A percentile compares a stretch with the other conserved stretches of the same genome.
Evolutionary conservation across 1,140 invertebrate genomes (phyloP).

Genomic region (Xylocopa sonorina): DNA sequence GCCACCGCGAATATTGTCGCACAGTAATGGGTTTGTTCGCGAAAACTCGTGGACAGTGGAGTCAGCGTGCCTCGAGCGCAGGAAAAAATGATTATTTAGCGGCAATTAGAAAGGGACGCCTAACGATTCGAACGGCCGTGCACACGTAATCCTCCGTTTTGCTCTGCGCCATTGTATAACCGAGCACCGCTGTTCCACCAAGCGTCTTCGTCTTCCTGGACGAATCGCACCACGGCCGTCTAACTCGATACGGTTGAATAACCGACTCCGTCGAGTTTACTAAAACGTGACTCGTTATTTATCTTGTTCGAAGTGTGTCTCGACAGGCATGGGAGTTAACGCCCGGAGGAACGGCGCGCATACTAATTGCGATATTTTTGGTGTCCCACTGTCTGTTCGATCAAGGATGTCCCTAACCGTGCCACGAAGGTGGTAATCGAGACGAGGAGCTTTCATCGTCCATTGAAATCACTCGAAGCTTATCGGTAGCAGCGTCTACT

Average conservation of each 20-base stretch:
- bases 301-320: background rate
- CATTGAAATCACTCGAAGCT: too few species aligned
- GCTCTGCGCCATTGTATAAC: background rate
- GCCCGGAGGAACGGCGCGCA: background rate
- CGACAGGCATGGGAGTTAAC: background rate
- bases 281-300: conserved; percentile 25
- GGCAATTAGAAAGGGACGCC: conserved; percentile 69
- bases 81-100: conserved; percentile 75
- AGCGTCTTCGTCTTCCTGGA: conserved; percentile 23
- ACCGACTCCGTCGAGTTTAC: conserved; percentile 1
- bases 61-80: conserved; percentile 15
- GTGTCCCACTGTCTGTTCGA: background rate
- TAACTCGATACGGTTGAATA: background rate
- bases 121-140: conserved; percentile 44
- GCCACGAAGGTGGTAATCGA: background rate
- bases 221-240: conserved; percentile 28
- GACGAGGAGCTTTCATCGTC: too few species aligned
- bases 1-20: conserved; percentile 73
- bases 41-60: conserved; percentile 47
- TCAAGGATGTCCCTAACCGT: background rate
- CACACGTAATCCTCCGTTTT: conserved; percentile 32
- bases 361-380: conserved; percentile 14
- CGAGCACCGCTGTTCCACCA: background rate
- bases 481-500: too few species aligned
- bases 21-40: conserved; percentile 72